Base-by-base conservation (phyloP, 2,888 invertebrate genomes). In the Drosophila engyochracea region DNA sequence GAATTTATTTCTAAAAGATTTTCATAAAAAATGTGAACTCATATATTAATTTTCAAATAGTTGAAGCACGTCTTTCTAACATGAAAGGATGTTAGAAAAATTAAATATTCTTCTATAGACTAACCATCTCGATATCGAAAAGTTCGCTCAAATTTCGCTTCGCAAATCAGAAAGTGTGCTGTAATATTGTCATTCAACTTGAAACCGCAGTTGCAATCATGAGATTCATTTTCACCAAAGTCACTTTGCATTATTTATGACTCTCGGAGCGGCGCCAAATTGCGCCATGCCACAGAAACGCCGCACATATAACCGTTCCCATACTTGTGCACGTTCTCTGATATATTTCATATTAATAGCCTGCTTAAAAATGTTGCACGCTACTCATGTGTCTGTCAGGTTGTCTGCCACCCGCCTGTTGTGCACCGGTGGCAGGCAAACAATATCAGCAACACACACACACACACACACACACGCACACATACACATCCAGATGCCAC, bases 341-440 rank as follows among this genome's bases (percentile, higher is more conserved):
- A 74, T 74, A 70, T 87, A 75, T 85, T 85, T 88, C 83, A 88
- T 79, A 82, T 83, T 83, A 85, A 85, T 88, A 83, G 88, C 83
- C 81, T 82, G 90, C 74, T 90, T 85, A 79, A 87, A 84, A 88
- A 85, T 85, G 74, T 76, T 87, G 51, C 68, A 59, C 37, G 59
- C 74, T 55, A 33, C 61, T 63, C 66, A 53, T 39, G 53, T 54
- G 70, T 68, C 62, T 81, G 81, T 64, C 69, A 60, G 71, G 5
- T 52, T 79, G 66, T 61, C 58, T 57, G 76, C 58, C 76, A 68
- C 35, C 51, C 51, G 75, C 57, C 44, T 60, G 70, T 60, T 60
- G 59, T 64, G 51, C 62, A 59, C 44, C 58, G 63, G 37, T 61
- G 70, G 64, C 61, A 68, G 35, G 57, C 73, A 80, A 87, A 76